A percentile compares a stretch with the other conserved stretches of the same genome.
Evolutionary conservation across 2,888 invertebrate genomes (phyloP).

Genomic region (Elysia crispata): DNA sequence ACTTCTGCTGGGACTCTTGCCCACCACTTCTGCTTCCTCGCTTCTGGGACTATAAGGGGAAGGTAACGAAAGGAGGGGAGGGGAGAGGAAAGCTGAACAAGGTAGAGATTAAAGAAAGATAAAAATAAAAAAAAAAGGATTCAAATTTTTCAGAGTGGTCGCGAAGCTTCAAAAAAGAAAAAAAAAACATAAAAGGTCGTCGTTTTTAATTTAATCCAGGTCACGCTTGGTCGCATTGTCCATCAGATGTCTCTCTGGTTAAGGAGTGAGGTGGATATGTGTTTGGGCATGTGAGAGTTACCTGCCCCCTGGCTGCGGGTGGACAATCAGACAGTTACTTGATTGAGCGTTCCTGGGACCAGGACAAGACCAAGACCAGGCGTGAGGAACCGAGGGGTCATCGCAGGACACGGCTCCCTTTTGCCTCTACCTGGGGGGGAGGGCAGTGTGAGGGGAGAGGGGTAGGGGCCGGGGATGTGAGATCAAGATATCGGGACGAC

Average conservation of each 20-base stretch:
- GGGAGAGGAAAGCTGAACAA: no score
- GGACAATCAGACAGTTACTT: background rate
- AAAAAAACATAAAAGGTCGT: no score
- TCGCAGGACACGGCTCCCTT: background rate
- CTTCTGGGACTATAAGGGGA: no score
- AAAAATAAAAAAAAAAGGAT: no score
- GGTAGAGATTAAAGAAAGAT: no score
- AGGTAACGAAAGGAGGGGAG: no score
- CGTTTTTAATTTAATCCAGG: constrained; percentile 23
- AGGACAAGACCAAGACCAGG: constrained; percentile 24
- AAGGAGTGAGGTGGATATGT: background rate
- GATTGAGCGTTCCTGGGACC: constrained; percentile 1
- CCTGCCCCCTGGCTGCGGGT: background rate
- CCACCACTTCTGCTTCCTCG: no score
- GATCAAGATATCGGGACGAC: no score
- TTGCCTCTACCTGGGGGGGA: background rate
- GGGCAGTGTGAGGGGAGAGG: no score
- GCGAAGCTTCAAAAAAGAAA: no score
- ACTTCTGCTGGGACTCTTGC: no score
- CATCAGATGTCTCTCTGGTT: background rate
- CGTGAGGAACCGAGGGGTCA: background rate
- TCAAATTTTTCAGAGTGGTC: no score
- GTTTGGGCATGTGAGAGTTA: background rate
- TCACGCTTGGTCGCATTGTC: background rate
- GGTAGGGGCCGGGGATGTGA: background rate